Evolutionary conservation across 2,888 invertebrate species (phyloP), one percentile per base, ranked within the genome.

Genomic region (Labia minor): DNA sequence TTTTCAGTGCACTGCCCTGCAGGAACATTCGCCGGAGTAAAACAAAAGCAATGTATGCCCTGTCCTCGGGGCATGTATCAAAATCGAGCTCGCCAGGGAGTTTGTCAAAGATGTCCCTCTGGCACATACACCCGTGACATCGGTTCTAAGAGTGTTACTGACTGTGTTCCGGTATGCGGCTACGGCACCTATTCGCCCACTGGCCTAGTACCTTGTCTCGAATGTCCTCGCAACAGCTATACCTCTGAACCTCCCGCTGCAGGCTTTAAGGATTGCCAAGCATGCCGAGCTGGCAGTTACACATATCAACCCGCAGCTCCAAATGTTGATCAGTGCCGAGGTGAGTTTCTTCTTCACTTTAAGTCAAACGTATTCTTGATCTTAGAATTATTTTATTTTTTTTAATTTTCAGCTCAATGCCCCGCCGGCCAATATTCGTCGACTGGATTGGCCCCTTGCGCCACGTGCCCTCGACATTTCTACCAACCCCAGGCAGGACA

Each of bases 181-280:
- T 95, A 89, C 75, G 97, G 97, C 68, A 96, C 95, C 19, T 96
- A 94, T 77, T 95, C 95, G 1, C 93, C 93, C 62, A 95, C 94
- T 16, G 95, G 95, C 63, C 81, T 96, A 72, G 93, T 93, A 2
- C 92, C 95, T 19, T 97, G 97, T 75, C 81, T 94, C 68, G 94
- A 95, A 77, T 97, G 97, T 78, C 92, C 95, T 1, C 84, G 92
- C 71, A 94, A 95, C 75, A 94, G 93, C 70, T 96, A 87, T 77
- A 91, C 91, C 0, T 85, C 86, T 0, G 89, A 90, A 77, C 94
- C 95, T 69, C 94, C 95, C 11, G 85, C 88, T 1, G 92, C 90
- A 66, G 95, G 95, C 20, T 95, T 90, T 77, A 94, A 92, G 76
- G 94, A 95, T 73, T 97, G 97, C 74, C 90, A 92, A 77, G 88